These are phyloP conservation scores for Tethya wilhelma DNA, from an alignment of 37 sponge, comb jelly and placozoan genomes.

Conservation along the genomic window DNA sequence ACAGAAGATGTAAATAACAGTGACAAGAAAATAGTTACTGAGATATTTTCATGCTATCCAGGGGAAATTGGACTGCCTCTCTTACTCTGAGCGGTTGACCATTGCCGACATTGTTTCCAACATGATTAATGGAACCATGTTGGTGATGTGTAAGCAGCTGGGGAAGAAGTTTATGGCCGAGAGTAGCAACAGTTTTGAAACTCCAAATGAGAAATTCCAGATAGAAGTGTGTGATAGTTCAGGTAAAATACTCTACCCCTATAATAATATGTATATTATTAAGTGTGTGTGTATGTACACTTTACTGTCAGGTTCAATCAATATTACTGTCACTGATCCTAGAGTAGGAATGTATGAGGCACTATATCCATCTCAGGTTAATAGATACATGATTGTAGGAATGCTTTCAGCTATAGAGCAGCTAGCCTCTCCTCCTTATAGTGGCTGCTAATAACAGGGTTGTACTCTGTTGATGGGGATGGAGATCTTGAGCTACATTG, in stretches of 20 bases:
- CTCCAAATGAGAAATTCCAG: neutral
- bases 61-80: slow-evolving; percentile 40
- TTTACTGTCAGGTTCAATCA: neutral
- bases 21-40: neutral
- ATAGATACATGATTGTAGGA: neutral
- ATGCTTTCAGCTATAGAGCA: neutral
- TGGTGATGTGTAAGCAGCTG: slow-evolving; percentile 13
- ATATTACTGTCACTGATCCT: neutral
- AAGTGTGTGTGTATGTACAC: neutral
- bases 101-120: slow-evolving; percentile 20
- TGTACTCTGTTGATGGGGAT: neutral
- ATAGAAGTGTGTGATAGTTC: slow-evolving; percentile 3
- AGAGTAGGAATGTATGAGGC: neutral
- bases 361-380: neutral
- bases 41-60: neutral
- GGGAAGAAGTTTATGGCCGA: too few relatives aligned
- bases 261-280: neutral
- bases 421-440: neutral
- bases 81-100: slow-evolving; percentile 18
- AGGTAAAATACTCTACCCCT: slow-evolving; percentile 3
- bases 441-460: neutral
- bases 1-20: slow-evolving; percentile 27
- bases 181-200: too few relatives aligned
- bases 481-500: neutral
- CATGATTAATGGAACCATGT: slow-evolving; percentile 34